Evolutionary conservation across 92 coral and sea anemone species (phyloP).

Genomic region (Montipora capitata): DNA sequence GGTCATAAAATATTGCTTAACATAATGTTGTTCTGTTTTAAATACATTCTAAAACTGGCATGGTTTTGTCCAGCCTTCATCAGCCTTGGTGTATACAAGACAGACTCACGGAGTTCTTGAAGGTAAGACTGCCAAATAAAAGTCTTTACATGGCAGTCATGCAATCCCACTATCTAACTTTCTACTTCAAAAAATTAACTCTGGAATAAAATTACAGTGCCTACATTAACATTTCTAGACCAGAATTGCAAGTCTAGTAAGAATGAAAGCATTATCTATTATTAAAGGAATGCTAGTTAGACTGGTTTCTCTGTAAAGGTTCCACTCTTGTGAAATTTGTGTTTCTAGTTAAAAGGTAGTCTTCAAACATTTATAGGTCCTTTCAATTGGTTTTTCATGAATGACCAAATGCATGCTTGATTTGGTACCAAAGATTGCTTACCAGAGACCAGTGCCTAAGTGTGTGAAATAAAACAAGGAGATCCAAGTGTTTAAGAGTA

Average conservation of each 20-base stretch:
- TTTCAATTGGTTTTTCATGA: not conserved
- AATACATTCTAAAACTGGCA: not conserved
- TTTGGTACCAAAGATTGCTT: not conserved
- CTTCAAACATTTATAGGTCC: not conserved
- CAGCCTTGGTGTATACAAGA: not conserved
- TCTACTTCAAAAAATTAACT: not conserved
- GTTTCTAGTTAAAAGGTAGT: not conserved
- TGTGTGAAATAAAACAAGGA: not conserved
- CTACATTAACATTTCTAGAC: not conserved
- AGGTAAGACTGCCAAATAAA: not conserved
- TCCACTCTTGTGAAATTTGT: not conserved
- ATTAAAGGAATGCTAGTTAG: not conserved
- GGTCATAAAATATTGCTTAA: not conserved
- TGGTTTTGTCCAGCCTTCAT: not conserved
- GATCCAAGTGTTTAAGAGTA: not conserved
- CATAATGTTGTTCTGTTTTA: not conserved
- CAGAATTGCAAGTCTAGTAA: not conserved
- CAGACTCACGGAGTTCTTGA: not conserved
- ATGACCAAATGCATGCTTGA: not conserved
- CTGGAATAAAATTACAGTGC: not conserved
- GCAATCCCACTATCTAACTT: not conserved
- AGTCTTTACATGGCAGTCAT: not conserved
- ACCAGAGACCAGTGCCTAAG: not conserved
- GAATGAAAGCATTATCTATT: not conserved
- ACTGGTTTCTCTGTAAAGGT: not conserved